A percentile compares a stretch with the other conserved stretches of the same genome.
Evolutionary conservation across 2,113 vertebrate species (phyloP).

Genomic region (Tupaia tana): DNA sequence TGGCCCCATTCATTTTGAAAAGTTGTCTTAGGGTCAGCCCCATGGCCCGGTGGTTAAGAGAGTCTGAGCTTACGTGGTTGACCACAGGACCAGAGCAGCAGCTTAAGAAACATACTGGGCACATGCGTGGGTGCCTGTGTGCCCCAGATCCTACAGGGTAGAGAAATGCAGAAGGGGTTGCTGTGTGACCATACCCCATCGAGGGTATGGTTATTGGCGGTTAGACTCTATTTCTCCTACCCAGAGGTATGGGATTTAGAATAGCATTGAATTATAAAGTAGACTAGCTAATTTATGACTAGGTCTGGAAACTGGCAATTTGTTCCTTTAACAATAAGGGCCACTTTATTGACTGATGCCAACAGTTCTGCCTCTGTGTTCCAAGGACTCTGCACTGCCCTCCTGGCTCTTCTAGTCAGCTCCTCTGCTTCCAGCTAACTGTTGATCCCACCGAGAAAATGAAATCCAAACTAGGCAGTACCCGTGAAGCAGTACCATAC

Average conservation of each 20-base stretch:
- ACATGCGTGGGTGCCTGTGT: no score
- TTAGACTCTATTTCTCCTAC: not conserved
- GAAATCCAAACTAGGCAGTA: not conserved
- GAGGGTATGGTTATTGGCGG: not conserved
- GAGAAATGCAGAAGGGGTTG: not conserved
- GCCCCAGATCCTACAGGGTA: no score
- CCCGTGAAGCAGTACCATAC: not conserved
- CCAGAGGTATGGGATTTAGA: not conserved
- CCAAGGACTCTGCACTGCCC: not conserved
- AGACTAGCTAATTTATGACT: not conserved
- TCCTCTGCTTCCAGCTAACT: not conserved
- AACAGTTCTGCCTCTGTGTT: not conserved
- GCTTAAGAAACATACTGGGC: no score
- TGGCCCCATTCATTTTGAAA: not conserved
- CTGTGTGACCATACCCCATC: no score
- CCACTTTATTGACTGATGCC: not conserved
- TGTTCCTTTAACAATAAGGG: not conserved
- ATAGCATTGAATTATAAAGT: not conserved
- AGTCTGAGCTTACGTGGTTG: no score
- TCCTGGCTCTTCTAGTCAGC: not conserved
- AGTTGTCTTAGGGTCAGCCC: not conserved
- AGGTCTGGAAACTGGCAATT: not conserved
- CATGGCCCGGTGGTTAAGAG: no score
- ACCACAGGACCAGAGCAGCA: no score
- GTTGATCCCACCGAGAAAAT: not conserved